Evolutionary conservation across 1,140 invertebrate genomes (phyloP), one percentile per base, ranked within the genome.

Genomic region (Drosophila ambigua): DNA sequence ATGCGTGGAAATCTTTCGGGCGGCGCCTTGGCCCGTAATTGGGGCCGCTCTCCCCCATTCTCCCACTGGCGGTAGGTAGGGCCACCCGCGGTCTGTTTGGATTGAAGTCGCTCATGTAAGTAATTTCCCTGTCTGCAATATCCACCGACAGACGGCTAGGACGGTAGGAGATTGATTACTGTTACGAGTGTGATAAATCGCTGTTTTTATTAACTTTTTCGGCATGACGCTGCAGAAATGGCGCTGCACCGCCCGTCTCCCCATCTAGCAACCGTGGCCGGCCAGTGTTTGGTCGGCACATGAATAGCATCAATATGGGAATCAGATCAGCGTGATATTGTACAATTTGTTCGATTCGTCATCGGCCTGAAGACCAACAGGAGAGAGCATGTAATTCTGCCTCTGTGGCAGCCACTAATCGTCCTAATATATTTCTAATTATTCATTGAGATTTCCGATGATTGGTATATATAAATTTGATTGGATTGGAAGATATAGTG

Each of bases 141-240:
- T 63, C 41, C 55, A 71, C 71, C 71, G 80, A 78, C 79, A 74
- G 53, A 48, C 43, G 20, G 20, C 20, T 20, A 20, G 20, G 20
- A 20, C 20, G 77, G 71, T 74, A 66, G 71, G 72, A 74, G 65
- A 88, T 88, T 79, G 81, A 81, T 84, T 82, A 90, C 64, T 85
- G 77, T 90, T 75, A 80, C 61, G 87, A 90, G 87, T 90, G 87
- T 90, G 87, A 90, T 90, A 90, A 90, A 90, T 90, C 88, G 80
- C 81, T 90, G 87, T 87, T 83, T 90, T 90, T 77, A 89, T 89
- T 90, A 90, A 90, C 81, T 90, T 90, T 89, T 84, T 90, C 66
- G 77, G 65, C 72, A 90, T 90, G 87, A 90, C 75, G 55, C 50
- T 39, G 79, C 87, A 48, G 48, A 79, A 74, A 52, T 50, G 41